Conservation (phyloP, 2,888 invertebrate genomes). For the Acholoe squamosa region DNA sequence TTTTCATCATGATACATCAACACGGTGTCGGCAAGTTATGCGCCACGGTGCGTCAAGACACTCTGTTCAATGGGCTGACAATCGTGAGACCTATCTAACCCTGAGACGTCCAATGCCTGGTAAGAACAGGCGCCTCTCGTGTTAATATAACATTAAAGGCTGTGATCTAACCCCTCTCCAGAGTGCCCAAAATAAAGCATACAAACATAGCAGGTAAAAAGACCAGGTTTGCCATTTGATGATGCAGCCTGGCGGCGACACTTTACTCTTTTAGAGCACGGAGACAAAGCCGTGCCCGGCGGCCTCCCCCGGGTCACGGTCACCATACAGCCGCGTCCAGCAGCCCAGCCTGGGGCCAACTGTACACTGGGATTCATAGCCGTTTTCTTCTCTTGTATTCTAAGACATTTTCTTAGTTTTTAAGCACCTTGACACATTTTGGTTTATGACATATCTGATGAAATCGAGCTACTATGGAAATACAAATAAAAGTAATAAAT, state of each 20-base stretch:
- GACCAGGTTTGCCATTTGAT: background rate
- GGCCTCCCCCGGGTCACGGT: conserved; percentile 6
- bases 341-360: background rate
- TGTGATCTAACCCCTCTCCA: too few relatives aligned
- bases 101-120: too few relatives aligned
- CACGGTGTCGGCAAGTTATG: too few relatives aligned
- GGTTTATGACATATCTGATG: too few relatives aligned
- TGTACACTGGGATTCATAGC: background rate
- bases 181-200: background rate
- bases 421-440: background rate
- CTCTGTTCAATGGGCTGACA: too few relatives aligned
- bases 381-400: background rate
- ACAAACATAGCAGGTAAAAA: background rate
- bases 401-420: background rate
- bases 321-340: background rate
- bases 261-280: conserved; percentile 3
- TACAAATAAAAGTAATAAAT: too few relatives aligned
- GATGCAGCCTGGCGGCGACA: background rate
- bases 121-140: too few relatives aligned
- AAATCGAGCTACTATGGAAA: too few relatives aligned
- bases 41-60: too few relatives aligned
- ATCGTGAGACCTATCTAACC: too few relatives aligned
- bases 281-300: conserved; percentile 25
- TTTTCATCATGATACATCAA: too few relatives aligned
- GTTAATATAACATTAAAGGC: too few relatives aligned